Conservation (phyloP, 2,888 invertebrate genomes). For the Steromphala cineraria region DNA sequence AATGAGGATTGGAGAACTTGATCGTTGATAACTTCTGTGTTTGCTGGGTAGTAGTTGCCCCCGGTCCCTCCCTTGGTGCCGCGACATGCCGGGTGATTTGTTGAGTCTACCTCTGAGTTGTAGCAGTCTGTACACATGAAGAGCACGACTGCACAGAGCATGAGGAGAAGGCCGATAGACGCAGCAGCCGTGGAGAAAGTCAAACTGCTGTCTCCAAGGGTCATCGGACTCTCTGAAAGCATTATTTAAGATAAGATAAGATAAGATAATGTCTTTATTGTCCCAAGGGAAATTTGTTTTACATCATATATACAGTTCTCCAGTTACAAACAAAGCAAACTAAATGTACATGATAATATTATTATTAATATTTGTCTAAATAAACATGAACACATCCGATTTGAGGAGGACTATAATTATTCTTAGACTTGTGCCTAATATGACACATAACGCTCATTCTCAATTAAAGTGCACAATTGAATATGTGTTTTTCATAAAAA, state of each 20-base stretch:
- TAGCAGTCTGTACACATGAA: constrained; percentile 25
- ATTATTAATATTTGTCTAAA: too few species aligned
- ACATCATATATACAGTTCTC: too few species aligned
- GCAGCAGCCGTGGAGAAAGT: neutral
- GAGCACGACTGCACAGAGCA: constrained; percentile 13
- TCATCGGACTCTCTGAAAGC: neutral
- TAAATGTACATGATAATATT: too few species aligned
- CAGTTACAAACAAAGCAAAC: too few species aligned
- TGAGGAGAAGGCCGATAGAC: neutral
- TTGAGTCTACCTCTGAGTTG: constrained; percentile 24
- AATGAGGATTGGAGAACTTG: neutral
- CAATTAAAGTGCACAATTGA: too few species aligned
- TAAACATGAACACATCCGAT: too few species aligned
- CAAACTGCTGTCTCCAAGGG: neutral
- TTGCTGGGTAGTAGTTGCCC: neutral
- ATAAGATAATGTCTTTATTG: too few species aligned
- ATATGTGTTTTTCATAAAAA: too few species aligned
- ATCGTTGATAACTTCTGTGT: neutral
- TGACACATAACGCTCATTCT: too few species aligned
- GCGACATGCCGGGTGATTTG: constrained; percentile 19
- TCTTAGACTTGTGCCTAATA: too few species aligned
- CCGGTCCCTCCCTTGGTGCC: neutral
- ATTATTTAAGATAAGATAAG: neutral
- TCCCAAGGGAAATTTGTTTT: too few species aligned
- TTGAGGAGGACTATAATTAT: too few species aligned